phyloP scores from a whole-genome alignment of 2,113 vertebrate genomes.

The Pogonocichla stellata region DNA sequence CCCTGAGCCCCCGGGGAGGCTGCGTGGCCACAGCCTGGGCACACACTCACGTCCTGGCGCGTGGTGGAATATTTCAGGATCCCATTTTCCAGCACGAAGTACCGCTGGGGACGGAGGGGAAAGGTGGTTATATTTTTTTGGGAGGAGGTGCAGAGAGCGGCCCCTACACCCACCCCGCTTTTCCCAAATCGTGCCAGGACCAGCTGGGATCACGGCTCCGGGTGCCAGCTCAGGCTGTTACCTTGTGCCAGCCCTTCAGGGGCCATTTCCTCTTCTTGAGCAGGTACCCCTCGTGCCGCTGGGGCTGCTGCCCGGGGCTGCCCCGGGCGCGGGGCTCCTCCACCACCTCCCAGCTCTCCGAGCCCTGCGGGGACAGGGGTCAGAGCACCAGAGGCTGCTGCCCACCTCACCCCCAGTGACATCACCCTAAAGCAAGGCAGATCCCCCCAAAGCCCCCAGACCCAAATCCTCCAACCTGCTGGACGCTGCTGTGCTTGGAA shows the following conservation, averaged over 20 bases:
- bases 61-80: conserved; percentile 86
- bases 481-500: conserved; percentile 74
- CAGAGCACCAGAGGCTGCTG: no score
- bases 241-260: conserved; percentile 96
- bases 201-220: rapidly evolving
- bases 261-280: conserved; percentile 96
- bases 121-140: background rate
- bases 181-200: rapidly evolving
- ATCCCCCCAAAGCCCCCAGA: background rate
- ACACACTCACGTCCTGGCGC: conserved; percentile 85
- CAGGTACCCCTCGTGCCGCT: conserved; percentile 87
- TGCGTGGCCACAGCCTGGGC: rapidly evolving
- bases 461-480: conserved; percentile 62
- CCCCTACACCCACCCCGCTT: rapidly evolving
- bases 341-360: conserved; percentile 89
- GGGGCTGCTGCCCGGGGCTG: conserved; percentile 63
- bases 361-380: conserved; percentile 55
- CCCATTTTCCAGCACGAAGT: conserved; percentile 88
- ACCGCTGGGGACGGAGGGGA: conserved; percentile 76
- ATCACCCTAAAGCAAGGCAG: background rate
- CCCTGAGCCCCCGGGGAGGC: rapidly evolving
- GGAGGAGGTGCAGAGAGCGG: background rate
- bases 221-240: background rate
- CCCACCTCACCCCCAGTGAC: background rate
- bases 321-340: conserved; percentile 70